Conservation (phyloP, 2,888 invertebrate genomes). For the Chrysolina americana region DNA sequence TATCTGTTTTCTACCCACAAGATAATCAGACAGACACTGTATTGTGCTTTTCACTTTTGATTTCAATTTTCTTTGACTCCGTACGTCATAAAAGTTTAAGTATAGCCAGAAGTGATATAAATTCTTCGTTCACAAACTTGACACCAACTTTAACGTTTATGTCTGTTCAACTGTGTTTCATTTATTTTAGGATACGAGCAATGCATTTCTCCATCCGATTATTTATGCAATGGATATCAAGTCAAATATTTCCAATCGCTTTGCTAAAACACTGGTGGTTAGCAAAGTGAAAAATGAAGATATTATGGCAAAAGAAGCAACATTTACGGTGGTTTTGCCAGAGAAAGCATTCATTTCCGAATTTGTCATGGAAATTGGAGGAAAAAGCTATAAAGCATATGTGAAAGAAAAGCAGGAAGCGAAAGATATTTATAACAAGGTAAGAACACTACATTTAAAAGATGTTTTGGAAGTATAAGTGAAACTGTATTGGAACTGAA, state of each 20-base stretch:
- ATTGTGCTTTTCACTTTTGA: too few species aligned
- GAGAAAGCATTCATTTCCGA: slow-evolving; percentile 81
- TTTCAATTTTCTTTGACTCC: too few species aligned
- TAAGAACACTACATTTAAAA: slow-evolving; percentile 39
- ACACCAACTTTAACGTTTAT: too few species aligned
- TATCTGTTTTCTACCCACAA: too few species aligned
- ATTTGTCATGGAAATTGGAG: slow-evolving; percentile 78
- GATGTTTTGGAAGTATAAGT: too few species aligned
- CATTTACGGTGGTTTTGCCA: slow-evolving; percentile 78
- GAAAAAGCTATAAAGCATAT: slow-evolving; percentile 76
- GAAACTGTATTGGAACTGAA: too few species aligned
- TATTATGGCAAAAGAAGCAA: slow-evolving; percentile 74
- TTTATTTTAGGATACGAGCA: slow-evolving; percentile 3
- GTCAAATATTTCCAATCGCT: slow-evolving; percentile 77
- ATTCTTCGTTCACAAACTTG: too few species aligned
- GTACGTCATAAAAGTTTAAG: too few species aligned
- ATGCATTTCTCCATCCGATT: slow-evolving; percentile 61
- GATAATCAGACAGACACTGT: too few species aligned
- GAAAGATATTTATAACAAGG: slow-evolving; percentile 69
- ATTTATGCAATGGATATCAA: slow-evolving; percentile 75
- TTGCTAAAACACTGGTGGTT: slow-evolving; percentile 77
- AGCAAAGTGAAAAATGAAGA: slow-evolving; percentile 77
- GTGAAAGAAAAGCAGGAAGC: slow-evolving; percentile 78
- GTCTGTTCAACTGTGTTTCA: neutral
- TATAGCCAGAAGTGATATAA: too few species aligned